Base-by-base conservation (phyloP, 92 coral and sea anemone species). In the Epizoanthus illoricatus region DNA sequence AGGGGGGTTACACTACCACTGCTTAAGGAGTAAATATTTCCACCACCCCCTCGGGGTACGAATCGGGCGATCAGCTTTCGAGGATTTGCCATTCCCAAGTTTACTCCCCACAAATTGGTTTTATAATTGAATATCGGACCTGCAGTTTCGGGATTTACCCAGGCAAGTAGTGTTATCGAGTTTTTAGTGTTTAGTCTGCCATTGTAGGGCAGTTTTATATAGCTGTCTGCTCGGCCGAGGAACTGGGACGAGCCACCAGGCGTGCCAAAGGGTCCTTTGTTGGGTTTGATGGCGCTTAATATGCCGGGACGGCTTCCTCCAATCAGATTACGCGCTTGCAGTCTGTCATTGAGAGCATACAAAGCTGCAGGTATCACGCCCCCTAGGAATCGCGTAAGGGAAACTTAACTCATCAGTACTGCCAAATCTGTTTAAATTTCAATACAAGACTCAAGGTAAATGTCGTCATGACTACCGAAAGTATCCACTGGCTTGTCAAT, bases 1-100 rank as follows among this genome's bases (percentile, higher is more conserved):
- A 45, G 42, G 5, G 82, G 82, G 2, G 82, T 78, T 23, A 78
- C 59, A 21, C 82, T 78, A 15, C 71, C 65, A 23, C 71, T 78
- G n/a, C 69, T 41, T 45, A 78, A 63, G 21, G 82, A 62, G 43
- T 16, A 45, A 17, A 41, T 20, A 13, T 41, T 78, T 63, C 71
- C 39, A 5, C 66, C 19, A 43, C 79, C 33, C 65, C n/a, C 20
- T 16, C 71, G 71, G 47, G 57, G 59, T 12, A 63, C 58, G 20
- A 78, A 63, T 20, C 54, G 59, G 33, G 70, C 60, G 18, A 78
- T 63, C 5, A 78, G 18, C 8, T 78, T 78, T 45, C 70, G 71
- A 43, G 59, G 82, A 15, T 20, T 78, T 62, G n/a, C 82, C 82
- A 78, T 78, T 70, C 82, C 64, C 61, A 78, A 40, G 82, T 62